Conservation (phyloP, 2,113 vertebrate genomes). For the Marmota monax region DNA sequence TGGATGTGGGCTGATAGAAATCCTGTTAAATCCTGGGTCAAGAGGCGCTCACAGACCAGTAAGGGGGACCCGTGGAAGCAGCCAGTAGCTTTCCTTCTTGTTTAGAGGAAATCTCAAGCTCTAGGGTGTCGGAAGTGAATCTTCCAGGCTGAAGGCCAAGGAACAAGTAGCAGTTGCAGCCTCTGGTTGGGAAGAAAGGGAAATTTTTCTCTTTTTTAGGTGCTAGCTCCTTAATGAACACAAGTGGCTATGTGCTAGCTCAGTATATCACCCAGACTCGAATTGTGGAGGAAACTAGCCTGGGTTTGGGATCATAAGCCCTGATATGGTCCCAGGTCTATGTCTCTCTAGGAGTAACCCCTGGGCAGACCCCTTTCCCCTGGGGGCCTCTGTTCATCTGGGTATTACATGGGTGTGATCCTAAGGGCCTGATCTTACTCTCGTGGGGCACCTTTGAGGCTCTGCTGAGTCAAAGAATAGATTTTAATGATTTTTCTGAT, state of each 20-base stretch:
- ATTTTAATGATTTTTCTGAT: background rate
- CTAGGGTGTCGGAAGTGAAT: background rate
- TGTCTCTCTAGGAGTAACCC: background rate
- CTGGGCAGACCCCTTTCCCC: background rate
- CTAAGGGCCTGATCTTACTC: background rate
- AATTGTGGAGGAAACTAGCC: background rate
- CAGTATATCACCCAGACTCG: background rate
- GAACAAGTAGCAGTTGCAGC: background rate
- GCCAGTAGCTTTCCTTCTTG: background rate
- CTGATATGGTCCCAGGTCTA: background rate
- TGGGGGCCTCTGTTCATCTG: background rate
- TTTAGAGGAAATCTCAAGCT: background rate
- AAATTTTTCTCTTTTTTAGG: no score
- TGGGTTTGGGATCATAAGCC: background rate
- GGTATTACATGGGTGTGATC: background rate
- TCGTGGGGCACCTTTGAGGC: background rate
- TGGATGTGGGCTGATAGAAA: background rate
- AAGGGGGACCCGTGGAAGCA: background rate
- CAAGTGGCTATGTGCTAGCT: no score
- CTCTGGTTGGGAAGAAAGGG: background rate
- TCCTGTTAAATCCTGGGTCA: background rate
- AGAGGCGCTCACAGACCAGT: background rate
- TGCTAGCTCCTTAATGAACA: no score
- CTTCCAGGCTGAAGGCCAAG: background rate
- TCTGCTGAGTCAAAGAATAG: background rate